Evolutionary conservation across 2,797 vertebrate genomes (phyloP).

Genomic region (Gadopsis bispinosus): DNA sequence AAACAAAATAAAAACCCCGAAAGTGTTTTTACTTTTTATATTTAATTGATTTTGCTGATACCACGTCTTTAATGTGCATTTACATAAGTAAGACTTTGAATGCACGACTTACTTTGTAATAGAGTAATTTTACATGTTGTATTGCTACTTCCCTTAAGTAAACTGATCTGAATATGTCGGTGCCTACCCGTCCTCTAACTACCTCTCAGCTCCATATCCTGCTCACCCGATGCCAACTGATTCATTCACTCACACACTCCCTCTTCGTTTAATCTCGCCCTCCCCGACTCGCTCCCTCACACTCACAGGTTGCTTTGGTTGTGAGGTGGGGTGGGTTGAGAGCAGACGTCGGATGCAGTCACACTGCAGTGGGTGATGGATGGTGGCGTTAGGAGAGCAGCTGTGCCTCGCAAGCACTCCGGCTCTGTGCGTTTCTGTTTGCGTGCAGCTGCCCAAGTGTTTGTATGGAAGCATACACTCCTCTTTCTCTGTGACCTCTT

Average conservation of each 20-base stretch:
- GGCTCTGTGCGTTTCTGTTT: conserved; percentile 16
- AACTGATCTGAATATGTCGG: not conserved
- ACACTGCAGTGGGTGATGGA: conserved; percentile 76
- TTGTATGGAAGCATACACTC: conserved; percentile 14
- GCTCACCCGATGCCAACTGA: conserved; percentile 20
- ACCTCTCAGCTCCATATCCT: conserved; percentile 29
- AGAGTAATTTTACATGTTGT: not conserved
- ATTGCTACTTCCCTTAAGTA: not conserved
- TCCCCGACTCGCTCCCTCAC: not conserved
- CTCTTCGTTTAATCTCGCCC: conserved; percentile 25
- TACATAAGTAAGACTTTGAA: not conserved
- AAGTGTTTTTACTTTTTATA: conserved; percentile 1
- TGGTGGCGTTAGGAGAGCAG: conserved; percentile 70
- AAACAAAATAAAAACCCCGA: not conserved
- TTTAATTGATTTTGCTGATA: not conserved
- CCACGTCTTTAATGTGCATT: not conserved
- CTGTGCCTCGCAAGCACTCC: conserved; percentile 56
- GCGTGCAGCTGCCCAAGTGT: conserved; percentile 18
- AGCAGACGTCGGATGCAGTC: conserved; percentile 46
- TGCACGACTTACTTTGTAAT: not conserved
- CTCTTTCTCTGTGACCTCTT: conserved; percentile 48
- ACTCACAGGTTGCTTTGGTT: conserved; percentile 34
- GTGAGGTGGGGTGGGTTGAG: conserved; percentile 41
- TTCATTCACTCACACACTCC: conserved; percentile 20
- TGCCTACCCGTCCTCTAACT: not conserved